These are phyloP conservation scores for Metopolophium dirhodum DNA, from an alignment of 1,140 invertebrate species.

Conservation along the genomic window DNA sequence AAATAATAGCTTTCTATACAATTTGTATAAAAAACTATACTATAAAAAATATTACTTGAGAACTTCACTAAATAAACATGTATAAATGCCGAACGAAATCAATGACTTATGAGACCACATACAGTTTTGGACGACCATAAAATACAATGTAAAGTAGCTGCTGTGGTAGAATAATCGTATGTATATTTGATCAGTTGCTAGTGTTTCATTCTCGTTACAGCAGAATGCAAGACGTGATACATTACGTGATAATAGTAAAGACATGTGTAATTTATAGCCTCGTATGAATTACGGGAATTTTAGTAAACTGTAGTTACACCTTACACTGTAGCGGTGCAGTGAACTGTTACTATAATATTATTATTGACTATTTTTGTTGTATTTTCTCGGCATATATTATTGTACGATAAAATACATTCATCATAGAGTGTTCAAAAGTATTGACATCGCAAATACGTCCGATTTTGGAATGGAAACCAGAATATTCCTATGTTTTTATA, in stretches of 20 bases:
- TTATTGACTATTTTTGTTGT: neutral
- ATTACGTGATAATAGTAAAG: slow-evolving; percentile 3
- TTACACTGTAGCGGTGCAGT: neutral
- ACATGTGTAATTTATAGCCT: slow-evolving; percentile 6
- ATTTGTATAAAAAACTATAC: neutral
- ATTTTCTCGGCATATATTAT: neutral
- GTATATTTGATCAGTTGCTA: slow-evolving; percentile 25
- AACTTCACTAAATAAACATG: slow-evolving; percentile 10
- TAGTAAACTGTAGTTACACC: neutral
- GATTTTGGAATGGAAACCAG: neutral
- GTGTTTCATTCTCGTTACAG: neutral
- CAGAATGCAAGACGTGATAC: neutral
- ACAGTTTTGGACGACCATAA: slow-evolving; percentile 31
- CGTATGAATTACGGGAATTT: neutral
- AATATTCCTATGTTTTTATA: slow-evolving; percentile 5
- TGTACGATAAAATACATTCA: neutral
- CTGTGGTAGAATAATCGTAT: neutral
- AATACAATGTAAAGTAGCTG: slow-evolving; percentile 34
- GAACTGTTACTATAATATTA: neutral
- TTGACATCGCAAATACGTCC: neutral
- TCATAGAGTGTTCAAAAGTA: neutral
- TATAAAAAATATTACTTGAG: neutral
- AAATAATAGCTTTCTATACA: neutral
- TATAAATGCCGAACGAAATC: slow-evolving; percentile 20
- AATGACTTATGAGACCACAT: slow-evolving; percentile 43